phyloP scores from a whole-genome alignment of 2,113 vertebrate genomes.

The Acinonyx jubatus region DNA sequence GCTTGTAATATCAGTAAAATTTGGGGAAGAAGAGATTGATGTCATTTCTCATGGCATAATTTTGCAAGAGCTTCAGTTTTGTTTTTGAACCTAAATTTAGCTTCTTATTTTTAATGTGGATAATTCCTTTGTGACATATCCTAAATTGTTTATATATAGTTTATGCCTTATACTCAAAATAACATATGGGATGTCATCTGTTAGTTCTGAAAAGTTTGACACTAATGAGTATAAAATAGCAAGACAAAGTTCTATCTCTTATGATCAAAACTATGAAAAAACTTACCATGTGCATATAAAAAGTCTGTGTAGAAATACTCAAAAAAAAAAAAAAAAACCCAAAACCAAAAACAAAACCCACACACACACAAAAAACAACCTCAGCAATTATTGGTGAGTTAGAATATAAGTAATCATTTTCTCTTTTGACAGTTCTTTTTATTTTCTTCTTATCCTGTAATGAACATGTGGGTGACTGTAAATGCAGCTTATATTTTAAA shows the following conservation, averaged over 20 bases:
- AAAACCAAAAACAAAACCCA: background rate
- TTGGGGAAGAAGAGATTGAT: background rate
- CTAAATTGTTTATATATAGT: conserved; percentile 68
- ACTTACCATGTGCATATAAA: background rate
- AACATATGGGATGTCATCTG: conserved; percentile 65
- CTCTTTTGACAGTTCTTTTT: background rate
- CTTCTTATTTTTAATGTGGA: conserved; percentile 42
- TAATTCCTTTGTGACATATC: conserved; percentile 67
- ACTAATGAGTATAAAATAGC: conserved; percentile 59
- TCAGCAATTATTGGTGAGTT: background rate
- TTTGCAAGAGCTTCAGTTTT: background rate
- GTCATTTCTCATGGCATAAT: background rate
- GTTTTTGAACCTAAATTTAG: conserved; percentile 47
- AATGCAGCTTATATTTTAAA: background rate
- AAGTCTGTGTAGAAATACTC: background rate
- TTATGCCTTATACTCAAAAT: conserved; percentile 64
- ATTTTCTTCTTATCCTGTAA: background rate
- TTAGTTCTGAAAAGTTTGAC: conserved; percentile 63
- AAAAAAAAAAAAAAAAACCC: background rate
- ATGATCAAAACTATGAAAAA: conserved; percentile 51
- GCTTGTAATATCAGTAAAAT: background rate
- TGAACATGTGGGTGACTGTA: background rate
- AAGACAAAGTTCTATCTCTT: conserved; percentile 35
- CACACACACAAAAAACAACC: background rate
- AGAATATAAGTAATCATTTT: background rate